A percentile compares a stretch with the other conserved stretches of the same genome.
phyloP scores from a whole-genome alignment of 1,140 invertebrate genomes.

The Leptopilina boulardi region DNA sequence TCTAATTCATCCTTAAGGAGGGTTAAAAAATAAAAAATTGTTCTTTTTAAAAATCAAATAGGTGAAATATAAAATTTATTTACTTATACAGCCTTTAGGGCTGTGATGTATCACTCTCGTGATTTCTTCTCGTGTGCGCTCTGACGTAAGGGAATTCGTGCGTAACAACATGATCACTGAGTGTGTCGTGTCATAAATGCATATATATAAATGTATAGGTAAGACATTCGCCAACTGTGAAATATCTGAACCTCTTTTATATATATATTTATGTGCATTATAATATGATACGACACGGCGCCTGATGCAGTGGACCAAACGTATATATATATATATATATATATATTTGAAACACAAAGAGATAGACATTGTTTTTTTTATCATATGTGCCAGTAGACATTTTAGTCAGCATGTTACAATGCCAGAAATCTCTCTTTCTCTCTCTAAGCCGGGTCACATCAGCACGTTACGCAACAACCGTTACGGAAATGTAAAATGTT shows the following conservation, averaged over 20 bases:
- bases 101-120: neutral
- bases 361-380: neutral
- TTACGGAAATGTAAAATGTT: constrained; percentile 18
- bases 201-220: neutral
- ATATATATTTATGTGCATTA: neutral
- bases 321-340: neutral
- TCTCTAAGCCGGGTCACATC: neutral
- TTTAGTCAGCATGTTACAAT: neutral
- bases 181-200: neutral
- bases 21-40: too few species aligned
- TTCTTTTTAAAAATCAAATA: too few species aligned
- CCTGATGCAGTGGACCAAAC: constrained; percentile 1
- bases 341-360: neutral
- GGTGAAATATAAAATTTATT: too few species aligned
- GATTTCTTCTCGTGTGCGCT: neutral
- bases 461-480: neutral
- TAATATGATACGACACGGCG: neutral
- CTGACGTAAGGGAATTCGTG: constrained; percentile 11
- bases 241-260: neutral
- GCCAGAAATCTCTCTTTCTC: neutral
- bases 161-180: constrained; percentile 8
- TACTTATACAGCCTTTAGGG: neutral
- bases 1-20: too few species aligned
- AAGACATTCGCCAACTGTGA: constrained; percentile 12
- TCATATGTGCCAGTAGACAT: constrained; percentile 13